Conservation (phyloP, 2,888 invertebrate species). For the Adela reaumurella region DNA sequence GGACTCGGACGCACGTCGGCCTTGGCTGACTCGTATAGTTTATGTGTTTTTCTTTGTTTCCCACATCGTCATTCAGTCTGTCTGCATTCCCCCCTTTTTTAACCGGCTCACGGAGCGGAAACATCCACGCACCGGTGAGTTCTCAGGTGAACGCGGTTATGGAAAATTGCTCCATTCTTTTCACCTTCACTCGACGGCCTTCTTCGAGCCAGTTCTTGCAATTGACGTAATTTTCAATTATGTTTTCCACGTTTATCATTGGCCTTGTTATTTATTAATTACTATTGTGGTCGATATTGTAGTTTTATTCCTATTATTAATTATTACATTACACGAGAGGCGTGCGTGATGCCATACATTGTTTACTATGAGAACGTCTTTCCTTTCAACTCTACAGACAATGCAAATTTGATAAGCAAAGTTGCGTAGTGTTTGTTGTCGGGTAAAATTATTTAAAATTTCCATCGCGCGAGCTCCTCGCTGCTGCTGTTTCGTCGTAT, state of each 20-base stretch:
- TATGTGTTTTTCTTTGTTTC: constrained; percentile 10
- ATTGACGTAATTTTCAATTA: not conserved
- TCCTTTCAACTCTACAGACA: too few relatives aligned
- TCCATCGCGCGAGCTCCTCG: not conserved
- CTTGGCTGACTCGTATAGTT: not conserved
- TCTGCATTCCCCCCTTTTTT: constrained; percentile 38
- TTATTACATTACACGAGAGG: too few relatives aligned
- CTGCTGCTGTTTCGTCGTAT: not conserved
- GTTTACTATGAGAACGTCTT: too few relatives aligned
- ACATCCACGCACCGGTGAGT: constrained; percentile 39
- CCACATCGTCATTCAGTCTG: constrained; percentile 30
- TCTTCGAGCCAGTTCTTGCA: not conserved
- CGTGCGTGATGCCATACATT: too few relatives aligned
- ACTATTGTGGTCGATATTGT: too few relatives aligned
- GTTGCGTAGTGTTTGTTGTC: too few relatives aligned
- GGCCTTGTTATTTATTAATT: too few relatives aligned
- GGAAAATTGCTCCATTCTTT: not conserved
- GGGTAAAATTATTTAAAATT: not conserved
- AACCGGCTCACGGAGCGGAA: constrained; percentile 42
- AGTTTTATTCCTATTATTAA: too few relatives aligned
- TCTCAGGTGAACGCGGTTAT: constrained; percentile 25
- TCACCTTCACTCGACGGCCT: constrained; percentile 7
- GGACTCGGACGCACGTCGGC: not conserved
- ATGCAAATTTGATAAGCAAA: too few relatives aligned
- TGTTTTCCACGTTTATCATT: not conserved